Evolutionary conservation across 2,888 invertebrate species (phyloP).

Genomic region (Temnothorax unifasciatus): DNA sequence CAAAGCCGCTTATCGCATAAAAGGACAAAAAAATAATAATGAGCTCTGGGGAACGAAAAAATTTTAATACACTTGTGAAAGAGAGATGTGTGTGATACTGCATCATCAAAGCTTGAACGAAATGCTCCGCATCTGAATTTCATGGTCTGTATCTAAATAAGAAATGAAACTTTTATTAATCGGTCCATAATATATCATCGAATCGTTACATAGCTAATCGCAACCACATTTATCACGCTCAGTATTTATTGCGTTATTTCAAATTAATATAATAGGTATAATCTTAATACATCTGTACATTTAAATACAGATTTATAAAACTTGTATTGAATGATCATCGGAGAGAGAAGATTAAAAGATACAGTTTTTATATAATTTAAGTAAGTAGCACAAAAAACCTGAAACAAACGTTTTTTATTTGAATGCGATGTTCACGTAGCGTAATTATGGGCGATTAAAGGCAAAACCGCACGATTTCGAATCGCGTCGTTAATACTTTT

Average conservation of each 20-base stretch:
- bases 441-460: neutral
- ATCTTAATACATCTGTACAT: neutral
- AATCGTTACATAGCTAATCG: neutral
- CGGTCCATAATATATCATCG: neutral
- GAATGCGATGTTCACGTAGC: neutral
- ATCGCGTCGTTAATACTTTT: neutral
- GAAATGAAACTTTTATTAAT: neutral
- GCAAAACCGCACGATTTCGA: neutral
- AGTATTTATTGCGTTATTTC: neutral
- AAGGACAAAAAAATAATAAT: neutral
- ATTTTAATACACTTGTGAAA: neutral
- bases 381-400: too few relatives aligned
- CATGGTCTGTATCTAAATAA: neutral
- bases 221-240: neutral
- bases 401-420: neutral
- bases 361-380: neutral
- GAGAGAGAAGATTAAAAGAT: neutral
- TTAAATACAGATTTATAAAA: neutral
- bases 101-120: neutral
- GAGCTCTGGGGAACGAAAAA: neutral
- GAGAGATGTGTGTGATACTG: neutral
- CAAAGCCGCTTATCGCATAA: constrained; percentile 25
- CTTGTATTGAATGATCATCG: neutral
- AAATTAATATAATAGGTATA: neutral
- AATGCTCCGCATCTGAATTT: neutral